These are phyloP conservation scores for Chloroclysta siterata DNA, from an alignment of 2,888 invertebrate genomes.

Conservation along the genomic window DNA sequence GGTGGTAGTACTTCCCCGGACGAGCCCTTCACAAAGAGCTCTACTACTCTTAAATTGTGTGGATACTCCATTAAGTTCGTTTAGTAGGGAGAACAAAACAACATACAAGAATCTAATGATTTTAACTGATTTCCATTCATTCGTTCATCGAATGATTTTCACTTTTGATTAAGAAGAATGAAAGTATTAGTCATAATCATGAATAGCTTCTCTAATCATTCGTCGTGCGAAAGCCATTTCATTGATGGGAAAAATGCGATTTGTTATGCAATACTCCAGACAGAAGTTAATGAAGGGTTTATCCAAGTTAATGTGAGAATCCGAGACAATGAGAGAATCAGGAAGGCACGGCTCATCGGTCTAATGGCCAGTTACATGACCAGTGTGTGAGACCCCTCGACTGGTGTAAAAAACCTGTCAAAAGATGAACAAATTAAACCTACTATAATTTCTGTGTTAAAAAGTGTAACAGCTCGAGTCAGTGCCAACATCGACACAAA, in stretches of 20 bases:
- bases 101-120: too few relatives aligned
- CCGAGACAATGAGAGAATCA: slow-evolving; percentile 68
- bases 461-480: too few relatives aligned
- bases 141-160: too few relatives aligned
- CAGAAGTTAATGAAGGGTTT: slow-evolving; percentile 43
- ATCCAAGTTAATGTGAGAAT: slow-evolving; percentile 70
- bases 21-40: too few relatives aligned
- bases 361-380: slow-evolving; percentile 64
- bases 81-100: too few relatives aligned
- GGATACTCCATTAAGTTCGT: too few relatives aligned
- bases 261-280: slow-evolving; percentile 38
- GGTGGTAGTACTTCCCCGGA: too few relatives aligned
- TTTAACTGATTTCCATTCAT: too few relatives aligned
- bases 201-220: neutral
- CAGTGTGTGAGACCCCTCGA: slow-evolving; percentile 37
- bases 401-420: neutral
- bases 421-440: too few relatives aligned
- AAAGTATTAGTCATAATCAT: neutral
- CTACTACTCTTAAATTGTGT: too few relatives aligned
- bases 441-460: too few relatives aligned
- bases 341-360: slow-evolving; percentile 75
- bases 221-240: slow-evolving; percentile 15
- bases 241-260: slow-evolving; percentile 18
- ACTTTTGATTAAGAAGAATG: neutral
- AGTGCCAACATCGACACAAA: too few relatives aligned